These are phyloP conservation scores for Drosophila siamana DNA, from an alignment of 2,888 invertebrate species.

Conservation along the genomic window DNA sequence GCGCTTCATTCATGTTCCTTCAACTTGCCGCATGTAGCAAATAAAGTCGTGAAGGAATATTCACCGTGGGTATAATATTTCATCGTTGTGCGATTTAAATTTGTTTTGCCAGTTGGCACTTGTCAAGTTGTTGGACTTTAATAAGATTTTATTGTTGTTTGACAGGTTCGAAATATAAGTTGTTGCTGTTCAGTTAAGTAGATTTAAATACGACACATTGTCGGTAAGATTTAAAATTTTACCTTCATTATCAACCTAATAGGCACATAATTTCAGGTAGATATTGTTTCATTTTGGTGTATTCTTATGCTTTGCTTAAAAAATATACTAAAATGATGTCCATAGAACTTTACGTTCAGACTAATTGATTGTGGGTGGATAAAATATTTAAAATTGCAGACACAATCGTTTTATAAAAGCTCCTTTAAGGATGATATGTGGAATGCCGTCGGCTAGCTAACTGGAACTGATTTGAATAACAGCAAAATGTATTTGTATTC, in stretches of 20 bases:
- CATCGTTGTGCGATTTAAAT: slow-evolving; percentile 67
- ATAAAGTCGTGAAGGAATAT: slow-evolving; percentile 60
- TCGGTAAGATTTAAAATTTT: not conserved
- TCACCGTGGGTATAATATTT: slow-evolving; percentile 76
- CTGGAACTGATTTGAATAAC: slow-evolving; percentile 58
- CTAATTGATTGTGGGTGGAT: not conserved
- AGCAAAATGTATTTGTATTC: slow-evolving; percentile 72
- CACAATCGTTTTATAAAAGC: slow-evolving; percentile 11
- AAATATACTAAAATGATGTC: no score
- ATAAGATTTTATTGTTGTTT: slow-evolving; percentile 71
- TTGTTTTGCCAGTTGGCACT: slow-evolving; percentile 47
- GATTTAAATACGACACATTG: not conserved
- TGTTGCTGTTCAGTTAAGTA: slow-evolving; percentile 1
- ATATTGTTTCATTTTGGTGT: no score
- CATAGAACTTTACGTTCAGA: no score
- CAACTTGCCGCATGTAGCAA: slow-evolving; percentile 35
- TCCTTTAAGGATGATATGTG: slow-evolving; percentile 35
- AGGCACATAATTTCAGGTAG: not conserved
- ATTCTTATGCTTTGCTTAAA: no score
- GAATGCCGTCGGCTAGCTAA: slow-evolving; percentile 24
- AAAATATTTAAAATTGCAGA: not conserved
- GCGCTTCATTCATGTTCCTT: slow-evolving; percentile 29
- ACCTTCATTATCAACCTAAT: not conserved
- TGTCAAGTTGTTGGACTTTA: slow-evolving; percentile 43
- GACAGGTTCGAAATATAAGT: slow-evolving; percentile 61